A percentile compares a stretch with the other conserved stretches of the same genome.
These are phyloP conservation scores for Alfaro cultratus DNA, from an alignment of 2,797 vertebrate species.

Conservation along the genomic window DNA sequence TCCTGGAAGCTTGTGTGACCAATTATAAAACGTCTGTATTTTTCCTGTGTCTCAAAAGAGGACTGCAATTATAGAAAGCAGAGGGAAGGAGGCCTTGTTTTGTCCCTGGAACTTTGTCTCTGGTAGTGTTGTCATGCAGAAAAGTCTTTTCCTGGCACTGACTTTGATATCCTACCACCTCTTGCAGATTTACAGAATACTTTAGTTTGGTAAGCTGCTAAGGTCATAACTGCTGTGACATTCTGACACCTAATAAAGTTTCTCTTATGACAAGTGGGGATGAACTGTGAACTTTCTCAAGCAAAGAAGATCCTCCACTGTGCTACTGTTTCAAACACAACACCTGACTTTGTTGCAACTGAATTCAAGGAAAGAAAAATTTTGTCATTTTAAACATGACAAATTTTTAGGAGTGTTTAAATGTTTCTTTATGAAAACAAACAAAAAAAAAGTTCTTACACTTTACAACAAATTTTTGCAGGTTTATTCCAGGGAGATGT, in stretches of 20 bases:
- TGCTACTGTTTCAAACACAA: conserved; percentile 13
- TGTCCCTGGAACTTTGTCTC: conserved; percentile 32
- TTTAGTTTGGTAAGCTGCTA: conserved; percentile 41
- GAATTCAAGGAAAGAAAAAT: background rate
- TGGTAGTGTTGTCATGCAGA: conserved; percentile 24
- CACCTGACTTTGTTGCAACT: background rate
- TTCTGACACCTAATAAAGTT: conserved; percentile 49
- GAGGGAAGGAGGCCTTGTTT: conserved; percentile 23
- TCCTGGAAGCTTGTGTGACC: conserved; percentile 16
- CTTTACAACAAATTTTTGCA: background rate
- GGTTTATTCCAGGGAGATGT: background rate
- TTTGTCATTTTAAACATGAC: background rate
- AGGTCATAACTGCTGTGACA: conserved; percentile 26
- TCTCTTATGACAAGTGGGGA: conserved; percentile 49
- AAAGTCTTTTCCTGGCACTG: conserved; percentile 29
- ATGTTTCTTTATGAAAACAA: background rate
- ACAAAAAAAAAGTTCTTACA: no score
- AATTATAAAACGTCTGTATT: conserved; percentile 21
- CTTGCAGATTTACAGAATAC: conserved; percentile 43
- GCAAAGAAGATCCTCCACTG: background rate
- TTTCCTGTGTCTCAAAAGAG: conserved; percentile 14
- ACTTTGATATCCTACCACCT: conserved; percentile 48
- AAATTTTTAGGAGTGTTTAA: background rate
- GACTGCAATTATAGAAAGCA: conserved; percentile 39
- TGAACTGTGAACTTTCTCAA: conserved; percentile 34